Base-by-base conservation (phyloP, 2,113 vertebrate species). In the Pteropus alecto region DNA sequence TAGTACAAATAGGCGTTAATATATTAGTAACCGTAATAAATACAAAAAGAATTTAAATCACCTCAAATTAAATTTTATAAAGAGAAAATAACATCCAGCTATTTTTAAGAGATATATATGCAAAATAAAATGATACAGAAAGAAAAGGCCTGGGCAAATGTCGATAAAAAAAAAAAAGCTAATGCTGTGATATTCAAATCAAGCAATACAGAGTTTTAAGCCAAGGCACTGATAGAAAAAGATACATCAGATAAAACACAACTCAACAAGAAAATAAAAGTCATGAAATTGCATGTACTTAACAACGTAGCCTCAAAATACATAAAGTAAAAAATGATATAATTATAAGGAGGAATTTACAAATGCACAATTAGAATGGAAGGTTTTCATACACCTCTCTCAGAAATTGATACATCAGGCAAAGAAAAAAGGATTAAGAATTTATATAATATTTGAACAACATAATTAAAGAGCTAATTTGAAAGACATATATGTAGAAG, bases 251-350 rank as follows among this genome's bases (percentile, higher is more conserved):
- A 81, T 82, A 56, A 56, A 89, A 85, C 83, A 86, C 35, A 87
- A 84, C 21, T 90, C 41, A 93, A 56, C 10, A 77, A 79, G 38
- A 85, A 84, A 84, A 67, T 46, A 83, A 48, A 95, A 26, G 16
- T 54, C 30, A 86, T 68, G 15, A 73, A 78, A 24, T 33, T 74
- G 0, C 63, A 90, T 85, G 61, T 48, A 89, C 24, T 28, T 94
- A 93, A 70, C 60, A 94, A 60, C n/a, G 90, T 16, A 84, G 33
- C 7, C 38, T 87, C 33, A 74, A 95, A 87, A 90, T 83, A 82
- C 26, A 41, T 82, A 56, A 93, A 93, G 24, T 38, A 63, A 77
- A 91, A 87, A 77, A 33, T 92, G 21, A 79, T 3, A 60, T 60
- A 73, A 63, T 56, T 81, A 30, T 33, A 84, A 89, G 15, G 8